phyloP scores from a whole-genome alignment of 92 coral and sea anemone genomes.

The Parazoanthus atlanticus region DNA sequence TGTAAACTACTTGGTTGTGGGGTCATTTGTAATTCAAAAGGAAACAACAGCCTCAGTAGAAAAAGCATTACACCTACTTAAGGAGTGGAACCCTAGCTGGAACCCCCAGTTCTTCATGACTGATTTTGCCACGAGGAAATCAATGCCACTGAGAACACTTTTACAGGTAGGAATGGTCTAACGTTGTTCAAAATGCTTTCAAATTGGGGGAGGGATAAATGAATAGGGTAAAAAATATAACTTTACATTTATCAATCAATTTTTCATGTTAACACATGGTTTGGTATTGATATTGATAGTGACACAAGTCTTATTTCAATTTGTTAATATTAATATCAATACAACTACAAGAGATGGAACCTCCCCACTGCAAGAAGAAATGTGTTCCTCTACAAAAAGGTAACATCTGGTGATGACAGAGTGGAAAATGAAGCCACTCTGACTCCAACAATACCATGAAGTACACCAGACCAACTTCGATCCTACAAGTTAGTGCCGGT shows the following conservation, averaged over 20 bases:
- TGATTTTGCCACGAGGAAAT: constrained; percentile 68
- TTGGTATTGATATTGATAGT: background rate
- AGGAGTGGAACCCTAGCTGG: constrained; percentile 59
- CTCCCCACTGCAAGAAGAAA: too few species aligned
- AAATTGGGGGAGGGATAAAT: background rate
- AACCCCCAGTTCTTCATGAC: constrained; percentile 62
- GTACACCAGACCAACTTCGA: background rate
- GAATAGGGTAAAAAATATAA: background rate
- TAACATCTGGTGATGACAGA: too few species aligned
- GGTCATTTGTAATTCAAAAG: constrained; percentile 53
- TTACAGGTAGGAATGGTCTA: constrained; percentile 43
- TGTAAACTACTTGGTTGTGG: constrained; percentile 61
- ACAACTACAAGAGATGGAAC: too few species aligned
- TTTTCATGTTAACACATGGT: background rate
- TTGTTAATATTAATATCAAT: too few species aligned
- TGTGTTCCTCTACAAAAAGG: too few species aligned
- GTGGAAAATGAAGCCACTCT: too few species aligned
- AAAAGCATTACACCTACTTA: constrained; percentile 52
- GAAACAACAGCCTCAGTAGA: constrained; percentile 52
- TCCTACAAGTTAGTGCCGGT: background rate
- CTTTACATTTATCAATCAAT: background rate
- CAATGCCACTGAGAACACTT: constrained; percentile 48
- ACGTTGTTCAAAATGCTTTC: background rate
- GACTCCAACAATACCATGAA: too few species aligned
- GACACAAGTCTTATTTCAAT: too few species aligned